These are phyloP conservation scores for Pyrocephalus nanus DNA, from an alignment of 2,797 vertebrate genomes.

Conservation along the genomic window DNA sequence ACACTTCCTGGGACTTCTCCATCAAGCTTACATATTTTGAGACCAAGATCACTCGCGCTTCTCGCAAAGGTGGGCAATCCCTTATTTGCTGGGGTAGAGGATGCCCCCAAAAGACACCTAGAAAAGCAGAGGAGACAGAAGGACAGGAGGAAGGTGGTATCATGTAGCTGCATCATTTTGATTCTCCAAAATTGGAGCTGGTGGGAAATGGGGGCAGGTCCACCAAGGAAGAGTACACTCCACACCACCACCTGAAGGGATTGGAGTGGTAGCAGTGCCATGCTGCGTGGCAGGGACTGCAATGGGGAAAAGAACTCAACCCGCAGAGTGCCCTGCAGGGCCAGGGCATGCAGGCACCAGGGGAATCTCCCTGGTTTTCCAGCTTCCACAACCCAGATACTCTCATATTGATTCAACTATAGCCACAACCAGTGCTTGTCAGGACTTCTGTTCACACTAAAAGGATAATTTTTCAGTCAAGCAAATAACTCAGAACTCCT, in stretches of 20 bases:
- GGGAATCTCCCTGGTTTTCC: neutral
- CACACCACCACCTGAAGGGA: neutral
- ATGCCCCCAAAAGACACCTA: neutral
- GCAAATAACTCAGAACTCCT: neutral
- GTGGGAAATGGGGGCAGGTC: neutral
- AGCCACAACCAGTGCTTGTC: neutral
- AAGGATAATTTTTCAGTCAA: neutral
- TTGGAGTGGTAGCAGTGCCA: fast-evolving
- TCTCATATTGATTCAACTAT: neutral
- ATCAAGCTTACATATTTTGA: neutral
- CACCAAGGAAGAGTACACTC: neutral
- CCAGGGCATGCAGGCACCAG: fast-evolving
- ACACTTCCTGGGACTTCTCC: neutral
- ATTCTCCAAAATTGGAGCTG: neutral
- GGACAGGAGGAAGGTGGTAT: neutral
- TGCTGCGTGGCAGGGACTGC: fast-evolving
- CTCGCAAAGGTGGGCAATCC: neutral
- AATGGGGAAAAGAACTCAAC: fast-evolving
- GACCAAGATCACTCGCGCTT: neutral
- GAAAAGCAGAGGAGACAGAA: neutral
- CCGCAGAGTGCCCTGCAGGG: fast-evolving
- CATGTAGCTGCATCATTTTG: neutral
- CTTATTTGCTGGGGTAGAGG: neutral
- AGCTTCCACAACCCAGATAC: neutral
- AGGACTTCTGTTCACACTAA: neutral